A percentile compares a stretch with the other conserved stretches of the same genome.
phyloP scores from a whole-genome alignment of 2,113 vertebrate species.

The Bubo scandiacus region DNA sequence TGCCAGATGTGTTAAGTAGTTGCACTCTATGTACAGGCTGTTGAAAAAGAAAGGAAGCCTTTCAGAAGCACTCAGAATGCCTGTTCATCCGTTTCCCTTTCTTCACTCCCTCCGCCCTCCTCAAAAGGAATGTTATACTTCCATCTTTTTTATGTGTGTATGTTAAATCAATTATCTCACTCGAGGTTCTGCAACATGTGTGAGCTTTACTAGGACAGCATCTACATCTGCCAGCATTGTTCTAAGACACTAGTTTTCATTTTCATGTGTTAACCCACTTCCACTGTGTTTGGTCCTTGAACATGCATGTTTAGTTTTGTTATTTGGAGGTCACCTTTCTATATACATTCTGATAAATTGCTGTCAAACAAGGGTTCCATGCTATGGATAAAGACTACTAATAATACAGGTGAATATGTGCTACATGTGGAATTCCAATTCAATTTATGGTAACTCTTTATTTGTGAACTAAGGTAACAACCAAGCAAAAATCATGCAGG shows the following conservation, averaged over 20 bases:
- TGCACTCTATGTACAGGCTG: not conserved
- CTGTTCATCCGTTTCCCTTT: not conserved
- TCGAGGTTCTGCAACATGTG: accelerated
- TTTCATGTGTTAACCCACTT: not conserved
- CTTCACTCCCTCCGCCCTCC: not conserved
- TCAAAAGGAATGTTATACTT: not conserved
- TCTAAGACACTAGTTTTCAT: not conserved
- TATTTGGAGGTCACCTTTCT: not conserved
- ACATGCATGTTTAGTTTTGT: not conserved
- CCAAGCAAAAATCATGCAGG: not conserved
- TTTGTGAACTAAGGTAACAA: not conserved
- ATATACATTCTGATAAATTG: not conserved
- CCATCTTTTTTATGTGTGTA: not conserved
- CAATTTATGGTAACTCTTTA: not conserved
- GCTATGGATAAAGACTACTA: not conserved
- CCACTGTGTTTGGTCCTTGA: not conserved
- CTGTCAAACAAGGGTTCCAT: not conserved
- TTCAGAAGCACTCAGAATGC: not conserved
- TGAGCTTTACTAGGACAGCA: not conserved
- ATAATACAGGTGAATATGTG: not conserved
- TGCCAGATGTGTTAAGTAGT: not conserved
- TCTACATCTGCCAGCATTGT: not conserved
- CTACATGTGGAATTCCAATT: not conserved
- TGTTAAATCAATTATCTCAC: not conserved
- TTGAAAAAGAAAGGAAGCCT: not conserved